These are phyloP conservation scores for Masticophis lateralis DNA, from an alignment of 2,797 vertebrate genomes.

Conservation along the genomic window DNA sequence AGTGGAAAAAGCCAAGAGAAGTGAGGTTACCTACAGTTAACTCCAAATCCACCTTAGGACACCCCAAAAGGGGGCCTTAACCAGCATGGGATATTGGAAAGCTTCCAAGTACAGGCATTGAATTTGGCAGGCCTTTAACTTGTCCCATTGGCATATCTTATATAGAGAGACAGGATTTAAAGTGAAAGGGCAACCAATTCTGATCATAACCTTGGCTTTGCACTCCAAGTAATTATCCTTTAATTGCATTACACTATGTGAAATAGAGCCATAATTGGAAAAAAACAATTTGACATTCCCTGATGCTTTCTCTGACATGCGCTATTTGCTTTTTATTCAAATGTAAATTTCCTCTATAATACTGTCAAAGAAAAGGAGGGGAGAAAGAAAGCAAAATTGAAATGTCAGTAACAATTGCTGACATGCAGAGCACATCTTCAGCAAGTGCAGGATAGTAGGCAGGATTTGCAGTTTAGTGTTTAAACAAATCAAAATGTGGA, in stretches of 20 bases:
- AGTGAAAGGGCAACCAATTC: constrained; percentile 74
- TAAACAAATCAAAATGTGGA: constrained; percentile 52
- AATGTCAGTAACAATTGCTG: constrained; percentile 95
- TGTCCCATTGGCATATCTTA: constrained; percentile 65
- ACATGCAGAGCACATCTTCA: constrained; percentile 78
- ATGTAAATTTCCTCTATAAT: constrained; percentile 73
- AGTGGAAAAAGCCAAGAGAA: constrained; percentile 48
- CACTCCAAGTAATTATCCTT: constrained; percentile 76
- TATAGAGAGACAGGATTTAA: constrained; percentile 67
- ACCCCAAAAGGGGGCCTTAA: constrained; percentile 27
- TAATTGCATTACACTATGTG: constrained; percentile 80
- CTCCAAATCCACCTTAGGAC: constrained; percentile 21
- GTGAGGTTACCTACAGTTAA: constrained; percentile 41
- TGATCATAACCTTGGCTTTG: constrained; percentile 77
- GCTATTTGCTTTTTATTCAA: constrained; percentile 80
- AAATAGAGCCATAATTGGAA: constrained; percentile 77
- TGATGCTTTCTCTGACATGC: constrained; percentile 68
- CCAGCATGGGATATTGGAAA: constrained; percentile 39
- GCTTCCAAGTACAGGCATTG: constrained; percentile 54
- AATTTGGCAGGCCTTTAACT: constrained; percentile 61
- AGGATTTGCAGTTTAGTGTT: constrained; percentile 48
- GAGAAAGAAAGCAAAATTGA: constrained; percentile 82
- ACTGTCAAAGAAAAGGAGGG: constrained; percentile 74
- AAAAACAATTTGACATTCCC: constrained; percentile 72
- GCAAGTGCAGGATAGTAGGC: constrained; percentile 56